Base-by-base conservation (phyloP, 2,797 vertebrate genomes). In the Artibeus lituratus region DNA sequence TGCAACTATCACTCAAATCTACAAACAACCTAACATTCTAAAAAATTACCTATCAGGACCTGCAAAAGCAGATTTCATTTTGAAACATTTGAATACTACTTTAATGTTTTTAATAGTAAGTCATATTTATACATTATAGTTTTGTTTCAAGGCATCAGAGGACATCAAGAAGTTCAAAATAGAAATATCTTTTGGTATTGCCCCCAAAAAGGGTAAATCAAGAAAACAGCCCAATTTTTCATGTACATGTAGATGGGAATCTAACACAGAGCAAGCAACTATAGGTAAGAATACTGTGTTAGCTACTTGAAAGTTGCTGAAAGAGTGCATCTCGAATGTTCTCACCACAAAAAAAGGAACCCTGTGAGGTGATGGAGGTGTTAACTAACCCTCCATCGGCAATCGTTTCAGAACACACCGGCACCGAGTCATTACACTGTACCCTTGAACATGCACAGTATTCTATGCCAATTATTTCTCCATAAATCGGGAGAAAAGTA, bases 1-100 rank as follows among this genome's bases (percentile, higher is more conserved):
- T 90, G 98, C 95, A 97, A 90, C 96, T 85, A 78, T 97, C 95
- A 55, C 73, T 96, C 90, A 97, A 70, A 97, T 97, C 94, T 95
- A 96, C 85, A 98, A 98, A 96, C 88, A 97, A 93, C 3, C 81
- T 70, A 97, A 98, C 94, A 92, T 96, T 95, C 83, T 92, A 97
- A 96, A 96, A 85, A 96, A 97, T 76, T 94, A 96, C 90, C 95
- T 78, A 91, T 67, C 59, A 21, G 35, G 96, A 92, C 57, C 44
- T 96, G 62, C 62, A 95, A 51, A 89, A 97, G 55, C 44, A 94
- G 44, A 82, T 97, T 96, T 93, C 44, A 19, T 94, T 97, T 96
- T 83, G 88, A 84, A 98, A 98, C 94, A 88, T 96, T 70, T 35
- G 42, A 97, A 57, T 2, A 80, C 10, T 96, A 55, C 72, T 97